Evolutionary conservation across 1,140 invertebrate species (phyloP), one percentile per base, ranked within the genome.

Genomic region (Daktulosphaira vitifoliae): DNA sequence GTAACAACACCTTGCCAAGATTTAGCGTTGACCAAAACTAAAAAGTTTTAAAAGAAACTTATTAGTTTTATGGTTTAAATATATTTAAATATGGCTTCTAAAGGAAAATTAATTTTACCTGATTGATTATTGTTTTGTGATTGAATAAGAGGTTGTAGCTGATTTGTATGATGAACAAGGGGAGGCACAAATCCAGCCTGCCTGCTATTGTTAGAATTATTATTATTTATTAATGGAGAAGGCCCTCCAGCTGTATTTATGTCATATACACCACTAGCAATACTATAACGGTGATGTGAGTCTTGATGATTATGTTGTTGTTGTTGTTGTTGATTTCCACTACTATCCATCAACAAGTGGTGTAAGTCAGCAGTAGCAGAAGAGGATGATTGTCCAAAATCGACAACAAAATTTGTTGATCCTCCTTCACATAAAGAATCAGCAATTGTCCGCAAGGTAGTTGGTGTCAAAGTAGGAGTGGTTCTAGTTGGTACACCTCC

Each of bases 401-500:
- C 81, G 70, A 83, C 81, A 67, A 81, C 77, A 75, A 84, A 81
- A 73, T 81, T 81, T 78, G 80, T 81, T 71, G 75, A 76, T 77
- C 80, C 76, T 82, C 74, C 77, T 11, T 81, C 72, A 53, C 81
- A 80, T 0, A 79, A 77, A 76, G 95, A 89, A 75, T 96, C 42
- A 13, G 22, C 91, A 73, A 96, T 90, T 75, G 85, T 92, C 69
- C 89, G 81, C 71, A 96, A 78, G 65, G 91, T 94, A 20, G 92
- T 96, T 65, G 92, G 94, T 54, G 93, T 97, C 69, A 96, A 79
- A 59, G 93, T 97, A 64, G 90, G 84, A 68, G 92, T 95, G 52
- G 92, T 94, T 73, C 87, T 81, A 38, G 92, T 93, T 48, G 89
- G 89, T 68, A 92, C 88, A 69, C 89, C 88, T 73, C 85, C 56